Base-by-base conservation (phyloP, 92 coral and sea anemone species). In the Metridium senile region DNA sequence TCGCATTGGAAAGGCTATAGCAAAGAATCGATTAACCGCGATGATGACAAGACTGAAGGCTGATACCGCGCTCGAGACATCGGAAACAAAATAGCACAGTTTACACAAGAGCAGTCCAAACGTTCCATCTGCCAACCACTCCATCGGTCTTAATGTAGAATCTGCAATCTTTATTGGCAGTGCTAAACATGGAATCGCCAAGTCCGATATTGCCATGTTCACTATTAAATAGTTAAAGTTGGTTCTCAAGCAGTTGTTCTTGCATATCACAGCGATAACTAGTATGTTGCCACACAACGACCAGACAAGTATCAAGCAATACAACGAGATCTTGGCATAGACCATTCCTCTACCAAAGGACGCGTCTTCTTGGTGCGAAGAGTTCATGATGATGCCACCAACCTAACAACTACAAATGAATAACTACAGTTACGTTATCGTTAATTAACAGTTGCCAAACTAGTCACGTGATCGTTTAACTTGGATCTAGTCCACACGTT, bases 201-300 rank as follows among this genome's bases (percentile, higher is more conserved):
- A 68, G 74, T 68, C 74, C 3, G 74, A 68, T 21, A 68, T 29
- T 17, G 74, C 74, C 74, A 68, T 68, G 74, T 68, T 68, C 30
- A 68, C 74, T 27, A 68, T 68, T 29, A 68, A 68, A 43, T 47
- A 45, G 74, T 68, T 68, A 54, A 68, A 68, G 19, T 35, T 27
- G 0, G 74, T 68, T 43, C 57, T 68, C 4, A 68, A 22, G 33
- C 53, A n/a, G 18, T 29, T 68, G 74, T 68, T 68, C n/a, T 52
- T 52, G 58, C 27, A 43, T 0, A 68, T 30, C 30, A 43, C 74
- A 25, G 57, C 58, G 21, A 68, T 68, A 27, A 68, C 74, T 9
- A 68, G 58, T 1, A 68, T 33, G 58, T 68, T 68, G 27, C 74
- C 74, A 27, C 19, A 17, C 31, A 68, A 19, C 26, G 74, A 68